Conservation (phyloP, 2,888 invertebrate genomes). For the Metalampra italica region DNA sequence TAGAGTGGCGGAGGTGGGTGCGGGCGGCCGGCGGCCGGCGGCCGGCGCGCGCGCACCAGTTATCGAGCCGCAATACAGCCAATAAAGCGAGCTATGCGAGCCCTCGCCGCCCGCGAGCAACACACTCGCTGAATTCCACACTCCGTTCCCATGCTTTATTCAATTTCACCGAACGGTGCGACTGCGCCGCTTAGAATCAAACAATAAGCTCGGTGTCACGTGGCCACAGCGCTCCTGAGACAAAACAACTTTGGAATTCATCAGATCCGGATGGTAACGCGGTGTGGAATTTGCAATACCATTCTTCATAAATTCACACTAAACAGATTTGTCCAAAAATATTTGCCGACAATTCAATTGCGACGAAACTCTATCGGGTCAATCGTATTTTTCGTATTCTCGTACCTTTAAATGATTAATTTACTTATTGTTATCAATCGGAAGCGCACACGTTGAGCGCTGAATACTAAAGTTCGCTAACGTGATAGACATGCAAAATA, state of each 20-base stretch:
- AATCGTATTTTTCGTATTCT: too few relatives aligned
- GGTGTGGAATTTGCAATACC: background rate
- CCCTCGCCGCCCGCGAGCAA: slow-evolving; percentile 41
- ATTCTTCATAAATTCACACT: too few relatives aligned
- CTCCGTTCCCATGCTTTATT: slow-evolving; percentile 74
- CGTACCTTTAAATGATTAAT: background rate
- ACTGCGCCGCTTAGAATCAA: slow-evolving; percentile 57
- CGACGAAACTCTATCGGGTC: too few relatives aligned
- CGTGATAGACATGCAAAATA: slow-evolving; percentile 52
- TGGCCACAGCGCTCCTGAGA: slow-evolving; percentile 51
- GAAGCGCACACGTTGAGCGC: slow-evolving; percentile 33
- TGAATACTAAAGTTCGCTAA: slow-evolving; percentile 47
- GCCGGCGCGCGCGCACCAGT: slow-evolving; percentile 34
- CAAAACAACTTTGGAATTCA: slow-evolving; percentile 53
- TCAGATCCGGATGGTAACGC: slow-evolving; percentile 41
- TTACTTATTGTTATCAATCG: slow-evolving; percentile 28
- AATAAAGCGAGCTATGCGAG: slow-evolving; percentile 75
- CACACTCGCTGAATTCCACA: slow-evolving; percentile 64
- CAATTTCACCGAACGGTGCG: slow-evolving; percentile 69
- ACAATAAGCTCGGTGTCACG: slow-evolving; percentile 67
- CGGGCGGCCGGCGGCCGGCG: slow-evolving; percentile 20
- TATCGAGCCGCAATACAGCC: slow-evolving; percentile 62
- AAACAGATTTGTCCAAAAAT: too few relatives aligned
- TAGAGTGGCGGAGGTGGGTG: slow-evolving; percentile 37
- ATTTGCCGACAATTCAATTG: too few relatives aligned